Conservation (phyloP, 2,888 invertebrate species). For the Drosophila demipolita region DNA sequence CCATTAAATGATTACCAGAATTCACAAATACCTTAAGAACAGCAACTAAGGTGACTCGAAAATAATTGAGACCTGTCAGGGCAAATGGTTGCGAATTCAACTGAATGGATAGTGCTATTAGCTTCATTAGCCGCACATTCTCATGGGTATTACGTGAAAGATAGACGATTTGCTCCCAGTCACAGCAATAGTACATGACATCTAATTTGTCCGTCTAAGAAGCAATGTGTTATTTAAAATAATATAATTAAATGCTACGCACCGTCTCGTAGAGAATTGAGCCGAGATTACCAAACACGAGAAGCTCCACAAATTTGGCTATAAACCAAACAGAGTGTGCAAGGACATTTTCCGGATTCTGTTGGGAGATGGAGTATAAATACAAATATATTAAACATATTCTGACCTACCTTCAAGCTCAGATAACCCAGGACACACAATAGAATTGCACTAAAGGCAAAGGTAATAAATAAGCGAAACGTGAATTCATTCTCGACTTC, state of each 20-base stretch:
- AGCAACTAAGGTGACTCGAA: constrained; percentile 61
- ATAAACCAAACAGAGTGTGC: constrained; percentile 61
- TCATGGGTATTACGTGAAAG: constrained; percentile 53
- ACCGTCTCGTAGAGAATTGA: constrained; percentile 70
- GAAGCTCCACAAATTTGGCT: constrained; percentile 65
- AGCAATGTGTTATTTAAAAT: neutral
- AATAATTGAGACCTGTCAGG: constrained; percentile 71
- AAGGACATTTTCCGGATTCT: constrained; percentile 60
- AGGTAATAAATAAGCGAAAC: constrained; percentile 76
- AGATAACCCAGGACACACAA: constrained; percentile 74
- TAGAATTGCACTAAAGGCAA: constrained; percentile 66
- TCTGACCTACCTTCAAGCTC: constrained; percentile 64
- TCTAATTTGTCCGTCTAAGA: constrained; percentile 65
- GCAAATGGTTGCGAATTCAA: constrained; percentile 63
- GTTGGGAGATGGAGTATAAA: neutral
- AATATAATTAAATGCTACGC: neutral
- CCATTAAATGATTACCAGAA: neutral
- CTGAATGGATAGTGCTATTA: constrained; percentile 60
- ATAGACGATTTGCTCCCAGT: constrained; percentile 70
- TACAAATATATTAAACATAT: neutral
- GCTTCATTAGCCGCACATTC: constrained; percentile 70
- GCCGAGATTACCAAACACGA: constrained; percentile 65
- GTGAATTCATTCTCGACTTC: constrained; percentile 66
- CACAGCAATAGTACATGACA: constrained; percentile 68
- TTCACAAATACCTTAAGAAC: constrained; percentile 39